Percentiles rank a stretch among this genome's conserved stretches.
Conservation (phyloP, 2,797 vertebrate genomes). For the Loris lydekkerianus region DNA sequence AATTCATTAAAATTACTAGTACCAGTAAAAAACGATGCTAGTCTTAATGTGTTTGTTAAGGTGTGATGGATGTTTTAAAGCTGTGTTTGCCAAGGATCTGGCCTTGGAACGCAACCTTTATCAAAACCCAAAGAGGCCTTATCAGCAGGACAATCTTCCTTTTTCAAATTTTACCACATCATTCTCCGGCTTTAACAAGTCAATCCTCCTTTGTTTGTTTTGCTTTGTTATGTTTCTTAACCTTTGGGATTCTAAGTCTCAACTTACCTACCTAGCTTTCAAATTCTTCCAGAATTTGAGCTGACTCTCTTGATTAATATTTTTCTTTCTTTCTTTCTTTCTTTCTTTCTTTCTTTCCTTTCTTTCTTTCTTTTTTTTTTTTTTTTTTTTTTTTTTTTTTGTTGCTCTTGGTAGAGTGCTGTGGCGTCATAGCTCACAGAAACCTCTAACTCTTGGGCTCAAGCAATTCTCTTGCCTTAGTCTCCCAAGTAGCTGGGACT, state of each 20-base stretch:
- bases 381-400: background rate
- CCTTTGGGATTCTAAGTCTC: background rate
- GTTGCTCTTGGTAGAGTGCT: too few relatives aligned
- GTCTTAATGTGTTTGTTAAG: background rate
- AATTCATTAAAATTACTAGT: background rate
- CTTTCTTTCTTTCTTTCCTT: too few relatives aligned
- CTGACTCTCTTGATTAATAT: background rate
- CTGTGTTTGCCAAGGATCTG: background rate
- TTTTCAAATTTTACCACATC: background rate
- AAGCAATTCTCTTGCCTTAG: too few relatives aligned
- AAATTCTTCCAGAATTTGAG: background rate
- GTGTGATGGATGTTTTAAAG: slow-evolving; percentile 1
- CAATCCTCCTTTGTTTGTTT: background rate
- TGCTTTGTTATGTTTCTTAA: background rate
- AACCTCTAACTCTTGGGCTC: too few relatives aligned
- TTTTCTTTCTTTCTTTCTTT: background rate
- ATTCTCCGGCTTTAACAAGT: background rate
- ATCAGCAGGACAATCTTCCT: background rate
- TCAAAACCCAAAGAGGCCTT: background rate
- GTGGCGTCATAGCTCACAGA: too few relatives aligned
- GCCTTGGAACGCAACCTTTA: background rate
- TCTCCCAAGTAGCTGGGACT: too few relatives aligned
- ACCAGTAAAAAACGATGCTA: background rate
- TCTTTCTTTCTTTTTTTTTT: background rate
- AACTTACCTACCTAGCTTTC: background rate